Evolutionary conservation across 2,888 invertebrate species (phyloP), one percentile per base, ranked within the genome.

Genomic region (Polydrusus cervinus): DNA sequence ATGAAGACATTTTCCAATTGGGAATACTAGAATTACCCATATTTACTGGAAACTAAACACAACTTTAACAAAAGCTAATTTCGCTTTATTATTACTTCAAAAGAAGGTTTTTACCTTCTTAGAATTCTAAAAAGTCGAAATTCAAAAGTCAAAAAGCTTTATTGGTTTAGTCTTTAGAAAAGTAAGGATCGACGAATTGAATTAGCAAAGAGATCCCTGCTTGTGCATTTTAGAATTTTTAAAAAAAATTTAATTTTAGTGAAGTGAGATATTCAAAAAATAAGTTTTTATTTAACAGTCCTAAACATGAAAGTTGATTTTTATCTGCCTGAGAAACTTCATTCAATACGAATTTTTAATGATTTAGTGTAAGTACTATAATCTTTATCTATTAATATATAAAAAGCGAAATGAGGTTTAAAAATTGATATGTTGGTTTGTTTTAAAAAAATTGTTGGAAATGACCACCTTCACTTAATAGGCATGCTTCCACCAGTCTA

Each of bases 291-390:
- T 30, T 53, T 53, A 7, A n/a, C 8, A 3, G 38, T 38, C 14
- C 30, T 38, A 25, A 11, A 60, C 14, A 60, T 60, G 57, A 60
- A 11, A 60, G 16, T 38, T 18, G 57, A 60, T 53, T 53, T 53
- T 13, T 51, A n/a, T 13, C 47, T 6, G 25, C n/a, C 3, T 53
- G 25, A 25, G n/a, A 53, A 53, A 8, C 20, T 53, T 13, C 5
- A 10, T 53, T 25, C 53, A 6, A 25, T 34, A 7, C 34, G 10
- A 34, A 8, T 53, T 3, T 3, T 25, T 30, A 5, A 53, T 30
- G 25, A 25, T 53, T 53, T 53, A 3, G n/a, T 25, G 53, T 53
- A 25, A 53, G 53, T 53, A 51, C 5, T 8, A 8, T 51, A 51
- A n/a, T n/a, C n/a, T n/a, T n/a, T n/a, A n/a, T n/a, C n/a, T n/a